Evolutionary conservation across 2,113 vertebrate species (phyloP).

Genomic region (Todiramphus saurophagus): DNA sequence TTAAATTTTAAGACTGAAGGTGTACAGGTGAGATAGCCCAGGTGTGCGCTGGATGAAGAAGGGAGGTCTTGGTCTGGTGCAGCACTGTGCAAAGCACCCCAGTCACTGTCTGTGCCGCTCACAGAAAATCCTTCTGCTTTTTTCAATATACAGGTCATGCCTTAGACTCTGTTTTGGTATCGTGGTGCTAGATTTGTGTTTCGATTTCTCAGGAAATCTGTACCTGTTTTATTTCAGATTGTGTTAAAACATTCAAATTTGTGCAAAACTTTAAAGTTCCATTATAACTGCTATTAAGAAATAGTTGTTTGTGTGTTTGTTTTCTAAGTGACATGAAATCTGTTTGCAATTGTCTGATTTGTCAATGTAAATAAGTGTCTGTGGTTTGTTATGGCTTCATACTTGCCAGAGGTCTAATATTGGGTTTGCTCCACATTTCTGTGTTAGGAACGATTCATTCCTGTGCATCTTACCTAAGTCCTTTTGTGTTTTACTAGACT

Average conservation of each 20-base stretch:
- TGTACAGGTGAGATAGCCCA: accelerated
- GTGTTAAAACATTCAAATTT: neutral
- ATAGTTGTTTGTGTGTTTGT: neutral
- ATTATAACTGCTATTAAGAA: neutral
- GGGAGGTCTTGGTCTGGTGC: neutral
- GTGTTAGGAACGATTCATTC: neutral
- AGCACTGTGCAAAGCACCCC: accelerated
- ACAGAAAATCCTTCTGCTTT: neutral
- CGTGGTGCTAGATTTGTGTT: neutral
- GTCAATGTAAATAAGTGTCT: neutral
- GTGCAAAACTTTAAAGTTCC: neutral
- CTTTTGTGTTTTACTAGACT: constrained; percentile 75
- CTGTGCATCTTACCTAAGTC: constrained; percentile 17
- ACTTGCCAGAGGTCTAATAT: neutral
- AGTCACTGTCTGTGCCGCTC: neutral
- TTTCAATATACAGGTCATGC: neutral
- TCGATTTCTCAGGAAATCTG: neutral
- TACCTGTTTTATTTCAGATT: neutral
- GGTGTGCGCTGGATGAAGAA: neutral
- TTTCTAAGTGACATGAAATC: neutral
- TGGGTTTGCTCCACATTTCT: neutral
- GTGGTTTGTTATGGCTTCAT: neutral
- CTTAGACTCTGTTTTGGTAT: neutral
- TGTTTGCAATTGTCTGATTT: neutral
- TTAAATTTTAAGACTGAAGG: neutral